phyloP scores from a whole-genome alignment of 1,140 invertebrate species.

The Ceratitis capitata region DNA sequence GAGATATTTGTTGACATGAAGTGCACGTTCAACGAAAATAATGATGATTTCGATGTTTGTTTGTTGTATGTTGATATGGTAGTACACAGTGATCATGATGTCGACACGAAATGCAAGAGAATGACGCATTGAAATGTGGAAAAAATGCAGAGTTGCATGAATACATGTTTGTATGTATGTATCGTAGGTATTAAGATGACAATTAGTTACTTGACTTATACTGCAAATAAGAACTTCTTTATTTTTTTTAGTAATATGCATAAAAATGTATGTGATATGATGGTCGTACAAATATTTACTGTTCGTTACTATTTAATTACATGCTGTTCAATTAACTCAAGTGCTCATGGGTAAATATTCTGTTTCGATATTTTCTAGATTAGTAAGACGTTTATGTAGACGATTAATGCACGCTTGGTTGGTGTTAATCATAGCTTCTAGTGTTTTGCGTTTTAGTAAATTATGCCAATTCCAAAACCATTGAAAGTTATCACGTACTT shows the following conservation, averaged over 20 bases:
- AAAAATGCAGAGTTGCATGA: background rate
- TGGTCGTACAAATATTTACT: background rate
- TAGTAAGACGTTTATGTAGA: constrained; percentile 23
- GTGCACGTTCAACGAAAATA: background rate
- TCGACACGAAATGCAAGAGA: background rate
- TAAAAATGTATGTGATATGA: background rate
- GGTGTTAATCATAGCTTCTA: constrained; percentile 56
- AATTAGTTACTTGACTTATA: background rate
- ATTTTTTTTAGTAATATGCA: too few relatives aligned
- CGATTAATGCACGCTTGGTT: constrained; percentile 45
- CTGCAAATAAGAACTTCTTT: background rate
- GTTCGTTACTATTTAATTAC: too few relatives aligned
- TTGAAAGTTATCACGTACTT: constrained; percentile 62
- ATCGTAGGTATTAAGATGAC: background rate
- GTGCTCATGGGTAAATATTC: constrained; percentile 18
- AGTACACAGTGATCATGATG: background rate
- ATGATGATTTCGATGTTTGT: constrained; percentile 10
- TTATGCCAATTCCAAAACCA: constrained; percentile 58
- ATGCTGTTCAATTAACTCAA: too few relatives aligned
- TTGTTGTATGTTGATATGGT: background rate
- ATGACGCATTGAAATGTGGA: background rate
- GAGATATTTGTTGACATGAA: background rate
- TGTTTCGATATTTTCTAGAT: constrained; percentile 16
- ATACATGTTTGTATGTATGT: background rate
- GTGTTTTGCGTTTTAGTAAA: constrained; percentile 55